phyloP scores from a whole-genome alignment of 2,888 invertebrate genomes.

The Tipula helvola region DNA sequence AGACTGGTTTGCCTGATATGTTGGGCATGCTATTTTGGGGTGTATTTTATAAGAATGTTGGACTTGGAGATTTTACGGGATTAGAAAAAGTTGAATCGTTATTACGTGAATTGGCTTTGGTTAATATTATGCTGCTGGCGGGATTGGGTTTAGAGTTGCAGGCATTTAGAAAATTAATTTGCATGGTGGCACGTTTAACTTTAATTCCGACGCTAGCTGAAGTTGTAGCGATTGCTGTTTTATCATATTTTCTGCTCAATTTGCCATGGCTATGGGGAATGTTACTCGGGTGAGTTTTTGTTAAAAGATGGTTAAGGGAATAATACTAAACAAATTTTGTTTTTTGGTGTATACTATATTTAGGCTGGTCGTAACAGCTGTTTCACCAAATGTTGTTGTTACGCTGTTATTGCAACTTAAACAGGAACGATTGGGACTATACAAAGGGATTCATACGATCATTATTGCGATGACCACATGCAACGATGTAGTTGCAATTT shows the following conservation, averaged over 20 bases:
- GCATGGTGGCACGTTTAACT: slow-evolving; percentile 42
- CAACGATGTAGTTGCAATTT: slow-evolving; percentile 65
- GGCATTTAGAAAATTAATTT: slow-evolving; percentile 42
- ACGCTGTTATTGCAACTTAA: slow-evolving; percentile 51
- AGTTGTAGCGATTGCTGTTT: slow-evolving; percentile 38
- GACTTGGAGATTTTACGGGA: slow-evolving; percentile 36
- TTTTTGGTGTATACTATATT: not conserved
- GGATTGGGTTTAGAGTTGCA: slow-evolving; percentile 49
- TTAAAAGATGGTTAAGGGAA: too few relatives aligned
- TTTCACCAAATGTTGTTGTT: slow-evolving; percentile 63
- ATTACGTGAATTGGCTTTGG: slow-evolving; percentile 42
- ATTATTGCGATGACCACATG: slow-evolving; percentile 45
- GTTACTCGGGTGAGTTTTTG: slow-evolving; percentile 36
- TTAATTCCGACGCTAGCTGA: slow-evolving; percentile 47
- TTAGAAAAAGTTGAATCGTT: slow-evolving; percentile 37
- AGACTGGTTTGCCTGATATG: slow-evolving; percentile 38
- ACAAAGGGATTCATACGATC: slow-evolving; percentile 61
- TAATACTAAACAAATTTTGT: too few relatives aligned
- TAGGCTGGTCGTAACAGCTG: slow-evolving; percentile 51
- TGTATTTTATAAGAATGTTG: slow-evolving; percentile 39
- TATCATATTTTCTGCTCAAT: slow-evolving; percentile 41
- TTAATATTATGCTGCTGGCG: slow-evolving; percentile 50
- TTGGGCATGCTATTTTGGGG: slow-evolving; percentile 51
- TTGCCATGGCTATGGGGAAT: slow-evolving; percentile 50
- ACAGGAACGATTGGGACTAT: slow-evolving; percentile 45